Base-by-base conservation (phyloP, 2,113 vertebrate species). In the Pungitius pungitius region DNA sequence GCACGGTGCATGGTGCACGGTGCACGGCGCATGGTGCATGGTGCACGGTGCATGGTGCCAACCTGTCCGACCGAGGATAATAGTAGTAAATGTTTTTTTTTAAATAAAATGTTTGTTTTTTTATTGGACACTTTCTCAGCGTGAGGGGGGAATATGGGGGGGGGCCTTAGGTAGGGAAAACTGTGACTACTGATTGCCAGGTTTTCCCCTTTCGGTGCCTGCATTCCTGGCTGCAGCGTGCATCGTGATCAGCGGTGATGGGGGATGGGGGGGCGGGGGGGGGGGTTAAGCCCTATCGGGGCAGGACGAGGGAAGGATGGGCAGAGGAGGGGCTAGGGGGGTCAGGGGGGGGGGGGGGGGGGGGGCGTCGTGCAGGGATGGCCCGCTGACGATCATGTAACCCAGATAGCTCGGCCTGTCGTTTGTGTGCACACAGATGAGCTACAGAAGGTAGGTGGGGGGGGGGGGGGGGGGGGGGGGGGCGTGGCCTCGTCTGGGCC, bases 131-230 rank as follows among this genome's bases (percentile, higher is more conserved):
- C n/a, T n/a, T n/a, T n/a, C n/a, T n/a, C n/a, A n/a, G n/a, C n/a
- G n/a, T n/a, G n/a, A n/a, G n/a, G n/a, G n/a, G n/a, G n/a, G n/a
- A n/a, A n/a, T n/a, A n/a, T n/a, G n/a, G n/a, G n/a, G n/a, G n/a
- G n/a, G n/a, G n/a, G n/a, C n/a, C n/a, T n/a, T n/a, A n/a, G n/a
- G n/a, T n/a, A n/a, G n/a, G n/a, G n/a, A n/a, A n/a, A n/a, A n/a
- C n/a, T n/a, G n/a, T n/a, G n/a, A n/a, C 68, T 68, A 24, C 77
- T 70, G 69, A 87, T 86, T 80, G 80, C 78, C 81, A 84, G 72
- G 83, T 72, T 74, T 45, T 0, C 86, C 88, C 82, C 89, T 79
- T 92, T 90, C 0, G 73, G 89, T 74, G 55, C 0, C 27, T 64
- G 83, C 87, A 69, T 3, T 91, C 91, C 84, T 80, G 30, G 56